Evolutionary conservation across 2,888 invertebrate species (phyloP), one percentile per base, ranked within the genome.

Genomic region (Lissonota sp.): DNA sequence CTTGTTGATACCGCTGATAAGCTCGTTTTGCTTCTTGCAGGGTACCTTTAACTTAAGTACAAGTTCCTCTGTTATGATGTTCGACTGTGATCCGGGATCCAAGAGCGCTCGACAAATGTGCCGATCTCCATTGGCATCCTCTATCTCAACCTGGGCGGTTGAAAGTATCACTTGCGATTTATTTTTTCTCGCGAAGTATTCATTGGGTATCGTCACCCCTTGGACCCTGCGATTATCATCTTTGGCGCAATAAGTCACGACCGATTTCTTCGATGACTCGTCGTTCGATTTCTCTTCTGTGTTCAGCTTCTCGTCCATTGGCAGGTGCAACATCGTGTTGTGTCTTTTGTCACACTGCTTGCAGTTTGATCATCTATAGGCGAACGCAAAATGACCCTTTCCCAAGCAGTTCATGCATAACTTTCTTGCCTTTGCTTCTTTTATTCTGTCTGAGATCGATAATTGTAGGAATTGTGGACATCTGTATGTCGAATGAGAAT

Each of bases 321-420:
- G 70, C 5, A 79, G 55, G 69, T 80, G 84, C 4, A 84, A 64
- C 46, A 84, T 57, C 44, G 78, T 80, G 26, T 84, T 81, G 58
- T 85, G 84, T 58, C 58, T 81, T 51, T 62, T 79, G 5, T 63
- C 55, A 40, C 87, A 87, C 55, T 70, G 78, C 71, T 75, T 84
- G 44, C 86, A 87, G 1, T 26, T 6, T 0, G 71, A 57, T 5
- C 73, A 79, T 39, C 37, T 81, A 44, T 86, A 86, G 5, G 79
- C 64, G 6, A 37, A 37, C 0, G 60, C 14, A 46, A 70, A 70
- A 60, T 84, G 85, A 4, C 83, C 81, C 42, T 80, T 26, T 46
- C 69, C 73, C 4, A 87, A 73, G 69, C 86, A 86, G 64, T 86
- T 86, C 5, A 76, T 51, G 62, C 86, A 87, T 14, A 86, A 55